A percentile compares a stretch with the other conserved stretches of the same genome.
These are phyloP conservation scores for Neosalanx taihuensis DNA, from an alignment of 2,797 vertebrate genomes.

Conservation along the genomic window DNA sequence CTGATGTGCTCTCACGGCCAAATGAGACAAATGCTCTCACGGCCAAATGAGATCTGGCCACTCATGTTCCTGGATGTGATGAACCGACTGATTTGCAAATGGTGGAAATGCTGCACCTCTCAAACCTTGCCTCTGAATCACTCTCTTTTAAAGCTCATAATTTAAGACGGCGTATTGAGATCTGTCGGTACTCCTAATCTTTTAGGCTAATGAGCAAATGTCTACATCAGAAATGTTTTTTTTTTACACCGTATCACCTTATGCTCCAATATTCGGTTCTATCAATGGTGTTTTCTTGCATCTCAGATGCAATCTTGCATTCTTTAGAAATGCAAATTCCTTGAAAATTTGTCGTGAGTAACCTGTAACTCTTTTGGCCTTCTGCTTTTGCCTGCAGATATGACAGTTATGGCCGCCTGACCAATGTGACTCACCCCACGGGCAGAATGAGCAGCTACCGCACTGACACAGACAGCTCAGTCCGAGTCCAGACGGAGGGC, in stretches of 20 bases:
- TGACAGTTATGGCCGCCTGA: constrained; percentile 91
- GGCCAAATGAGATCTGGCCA: constrained; percentile 63
- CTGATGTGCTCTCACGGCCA: constrained; percentile 50
- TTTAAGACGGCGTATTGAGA: constrained; percentile 57
- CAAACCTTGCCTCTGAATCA: constrained; percentile 24
- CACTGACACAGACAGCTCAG: constrained; percentile 87
- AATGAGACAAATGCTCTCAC: constrained; percentile 62
- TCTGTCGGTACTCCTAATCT: constrained; percentile 57
- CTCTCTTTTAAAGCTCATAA: constrained; percentile 43
- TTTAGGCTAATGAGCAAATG: constrained; percentile 55
- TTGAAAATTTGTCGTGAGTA: not conserved
- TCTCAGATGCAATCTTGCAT: not conserved
- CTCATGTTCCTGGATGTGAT: constrained; percentile 56
- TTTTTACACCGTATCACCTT: not conserved
- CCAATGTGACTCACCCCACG: constrained; percentile 96
- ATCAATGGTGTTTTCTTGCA: constrained; percentile 4
- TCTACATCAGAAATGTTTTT: constrained; percentile 21
- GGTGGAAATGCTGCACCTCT: constrained; percentile 40
- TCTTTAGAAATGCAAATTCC: not conserved
- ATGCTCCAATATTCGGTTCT: constrained; percentile 28
- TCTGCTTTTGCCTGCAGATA: constrained; percentile 76
- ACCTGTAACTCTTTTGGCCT: not conserved
- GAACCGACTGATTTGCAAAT: constrained; percentile 55
- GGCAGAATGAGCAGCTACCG: constrained; percentile 96
- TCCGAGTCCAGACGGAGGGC: constrained; percentile 89